phyloP scores from a whole-genome alignment of 2,888 invertebrate species.

The Dicranocentrus wangi region DNA sequence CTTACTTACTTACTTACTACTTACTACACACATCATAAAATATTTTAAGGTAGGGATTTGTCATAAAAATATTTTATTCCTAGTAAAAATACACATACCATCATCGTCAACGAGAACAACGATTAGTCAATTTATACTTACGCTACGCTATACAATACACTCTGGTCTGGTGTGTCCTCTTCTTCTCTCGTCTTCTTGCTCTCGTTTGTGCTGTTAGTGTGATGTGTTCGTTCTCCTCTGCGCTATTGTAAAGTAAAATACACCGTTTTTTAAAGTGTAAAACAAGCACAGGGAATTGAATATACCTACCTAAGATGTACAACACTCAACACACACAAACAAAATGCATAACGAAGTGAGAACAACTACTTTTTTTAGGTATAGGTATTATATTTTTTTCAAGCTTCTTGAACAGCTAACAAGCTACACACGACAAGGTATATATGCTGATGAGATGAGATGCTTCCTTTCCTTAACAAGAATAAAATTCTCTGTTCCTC shows the following conservation, averaged over 20 bases:
- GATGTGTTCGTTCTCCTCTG: background rate
- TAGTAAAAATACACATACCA: slow-evolving; percentile 25
- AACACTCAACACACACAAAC: background rate
- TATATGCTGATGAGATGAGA: background rate
- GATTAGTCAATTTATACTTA: slow-evolving; percentile 21
- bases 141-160: background rate
- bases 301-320: background rate
- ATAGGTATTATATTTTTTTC: slow-evolving; percentile 10
- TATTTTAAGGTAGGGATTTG: slow-evolving; percentile 21
- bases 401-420: slow-evolving; percentile 6
- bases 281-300: background rate
- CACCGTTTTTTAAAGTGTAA: slow-evolving; percentile 5
- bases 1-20: background rate
- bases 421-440: slow-evolving; percentile 3
- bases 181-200: background rate
- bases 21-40: background rate
- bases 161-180: background rate
- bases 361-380: slow-evolving; percentile 24
- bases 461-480: slow-evolving; percentile 2
- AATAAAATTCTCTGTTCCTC: background rate
- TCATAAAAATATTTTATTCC: slow-evolving; percentile 31
- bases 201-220: background rate
- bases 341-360: slow-evolving; percentile 2
- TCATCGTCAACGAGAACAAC: slow-evolving; percentile 17
- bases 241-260: too few species aligned